phyloP scores from a whole-genome alignment of 1,140 invertebrate species.

The Batillaria attramentaria region DNA sequence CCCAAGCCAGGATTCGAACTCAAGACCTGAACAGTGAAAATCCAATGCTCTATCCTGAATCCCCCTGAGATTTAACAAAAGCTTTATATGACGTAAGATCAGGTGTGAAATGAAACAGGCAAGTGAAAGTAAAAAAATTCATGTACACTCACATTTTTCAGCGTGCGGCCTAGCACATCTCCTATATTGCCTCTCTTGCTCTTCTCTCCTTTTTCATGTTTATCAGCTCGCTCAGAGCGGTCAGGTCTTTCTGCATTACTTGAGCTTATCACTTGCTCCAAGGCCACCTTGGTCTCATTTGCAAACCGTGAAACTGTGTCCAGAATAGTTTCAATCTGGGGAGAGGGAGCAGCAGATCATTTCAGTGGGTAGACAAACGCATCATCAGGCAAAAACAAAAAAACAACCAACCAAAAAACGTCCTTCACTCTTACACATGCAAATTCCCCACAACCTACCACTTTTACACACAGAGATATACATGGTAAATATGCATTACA shows the following conservation, averaged over 20 bases:
- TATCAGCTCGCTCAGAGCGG: background rate
- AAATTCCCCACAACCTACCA: background rate
- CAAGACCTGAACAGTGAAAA: too few species aligned
- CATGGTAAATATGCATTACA: background rate
- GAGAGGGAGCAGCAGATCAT: background rate
- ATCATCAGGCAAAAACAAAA: background rate
- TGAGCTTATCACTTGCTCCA: slow-evolving; percentile 75
- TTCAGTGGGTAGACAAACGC: background rate
- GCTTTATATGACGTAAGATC: too few species aligned
- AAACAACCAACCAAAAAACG: background rate
- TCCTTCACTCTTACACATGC: background rate
- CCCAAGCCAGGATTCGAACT: too few species aligned
- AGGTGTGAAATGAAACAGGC: too few species aligned
- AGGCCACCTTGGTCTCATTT: slow-evolving; percentile 74
- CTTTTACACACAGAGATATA: background rate
- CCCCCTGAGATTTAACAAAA: background rate
- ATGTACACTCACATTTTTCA: slow-evolving; percentile 73
- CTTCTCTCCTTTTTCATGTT: slow-evolving; percentile 39
- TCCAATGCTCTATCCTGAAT: too few species aligned
- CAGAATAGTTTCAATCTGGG: slow-evolving; percentile 74
- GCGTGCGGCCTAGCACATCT: slow-evolving; percentile 73
- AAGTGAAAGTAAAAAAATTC: too few species aligned
- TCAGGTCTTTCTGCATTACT: slow-evolving; percentile 58
- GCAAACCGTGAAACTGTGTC: slow-evolving; percentile 74
- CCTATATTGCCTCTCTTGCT: slow-evolving; percentile 58